Percentiles rank a stretch among this genome's conserved stretches.
Conservation (phyloP, 1,140 invertebrate genomes). For the Apis dorsata region DNA sequence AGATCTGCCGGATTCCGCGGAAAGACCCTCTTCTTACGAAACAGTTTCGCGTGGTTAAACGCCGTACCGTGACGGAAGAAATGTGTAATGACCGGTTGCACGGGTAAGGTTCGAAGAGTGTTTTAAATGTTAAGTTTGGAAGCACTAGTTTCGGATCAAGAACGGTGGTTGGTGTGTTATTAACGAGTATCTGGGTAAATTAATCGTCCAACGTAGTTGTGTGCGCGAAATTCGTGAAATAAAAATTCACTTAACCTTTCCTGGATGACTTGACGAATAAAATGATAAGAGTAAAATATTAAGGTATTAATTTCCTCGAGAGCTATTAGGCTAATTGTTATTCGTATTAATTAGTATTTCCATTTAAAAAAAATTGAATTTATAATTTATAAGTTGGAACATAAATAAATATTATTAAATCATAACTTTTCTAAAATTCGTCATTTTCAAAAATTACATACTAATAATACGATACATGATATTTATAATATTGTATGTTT, state of each 20-base stretch:
- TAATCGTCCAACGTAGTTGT: background rate
- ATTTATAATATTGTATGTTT: no score
- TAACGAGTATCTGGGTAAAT: background rate
- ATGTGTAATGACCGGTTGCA: background rate
- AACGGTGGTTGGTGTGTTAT: background rate
- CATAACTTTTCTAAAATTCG: no score
- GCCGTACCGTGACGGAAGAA: background rate
- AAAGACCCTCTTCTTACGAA: background rate
- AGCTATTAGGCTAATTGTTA: no score
- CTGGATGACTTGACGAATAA: no score
- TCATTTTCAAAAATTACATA: no score
- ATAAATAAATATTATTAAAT: no score
- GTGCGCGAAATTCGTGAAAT: background rate
- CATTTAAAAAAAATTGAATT: no score
- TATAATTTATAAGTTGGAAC: no score
- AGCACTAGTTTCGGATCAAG: no score
- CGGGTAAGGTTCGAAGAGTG: background rate
- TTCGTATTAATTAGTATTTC: no score
- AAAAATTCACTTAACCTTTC: background rate
- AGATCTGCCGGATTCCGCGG: background rate
- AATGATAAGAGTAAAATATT: no score
- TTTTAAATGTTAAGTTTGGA: background rate
- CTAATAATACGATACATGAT: no score
- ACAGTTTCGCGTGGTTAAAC: slow-evolving; percentile 10
- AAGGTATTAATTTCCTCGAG: background rate